These are phyloP conservation scores for Epizoanthus ramosus DNA, from an alignment of 92 coral and sea anemone species.

Conservation along the genomic window DNA sequence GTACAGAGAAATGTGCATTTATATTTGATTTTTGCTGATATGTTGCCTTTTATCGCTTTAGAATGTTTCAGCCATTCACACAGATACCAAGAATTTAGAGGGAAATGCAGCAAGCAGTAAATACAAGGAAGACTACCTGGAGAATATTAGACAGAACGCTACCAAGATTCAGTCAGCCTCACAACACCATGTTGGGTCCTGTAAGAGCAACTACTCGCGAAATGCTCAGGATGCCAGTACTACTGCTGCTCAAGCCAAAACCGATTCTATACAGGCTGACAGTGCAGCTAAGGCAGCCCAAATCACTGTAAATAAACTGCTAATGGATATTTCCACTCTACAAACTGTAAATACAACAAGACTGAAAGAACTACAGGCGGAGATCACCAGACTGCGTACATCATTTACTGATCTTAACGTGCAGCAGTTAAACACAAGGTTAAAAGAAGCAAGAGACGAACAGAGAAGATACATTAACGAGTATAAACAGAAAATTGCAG, in stretches of 20 bases:
- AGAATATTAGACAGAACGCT: slow-evolving; percentile 36
- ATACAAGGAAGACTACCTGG: slow-evolving; percentile 55
- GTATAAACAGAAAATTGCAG: slow-evolving; percentile 59
- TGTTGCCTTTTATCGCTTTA: slow-evolving; percentile 18
- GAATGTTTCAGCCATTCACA: slow-evolving; percentile 61
- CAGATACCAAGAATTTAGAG: slow-evolving; percentile 56
- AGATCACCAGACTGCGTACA: slow-evolving; percentile 51
- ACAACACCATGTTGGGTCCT: slow-evolving; percentile 47
- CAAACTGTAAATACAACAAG: slow-evolving; percentile 66
- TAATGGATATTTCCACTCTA: slow-evolving; percentile 53
- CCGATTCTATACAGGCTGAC: slow-evolving; percentile 53
- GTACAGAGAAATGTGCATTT: too few species aligned
- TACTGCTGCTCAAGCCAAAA: slow-evolving; percentile 53
- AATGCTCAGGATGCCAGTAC: slow-evolving; percentile 50
- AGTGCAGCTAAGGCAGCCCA: slow-evolving; percentile 46
- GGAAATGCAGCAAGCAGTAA: slow-evolving; percentile 48
- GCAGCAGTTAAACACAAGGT: slow-evolving; percentile 35
- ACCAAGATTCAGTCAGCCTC: slow-evolving; percentile 38
- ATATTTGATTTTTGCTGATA: background rate
- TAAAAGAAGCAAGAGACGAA: slow-evolving; percentile 63
- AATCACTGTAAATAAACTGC: slow-evolving; percentile 47
- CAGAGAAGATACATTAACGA: slow-evolving; percentile 62
- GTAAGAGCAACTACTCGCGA: slow-evolving; percentile 67
- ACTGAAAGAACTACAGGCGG: slow-evolving; percentile 52
- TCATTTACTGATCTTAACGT: slow-evolving; percentile 61